Evolutionary conservation across 2,888 invertebrate species (phyloP).

Genomic region (Oeneis ivallda): DNA sequence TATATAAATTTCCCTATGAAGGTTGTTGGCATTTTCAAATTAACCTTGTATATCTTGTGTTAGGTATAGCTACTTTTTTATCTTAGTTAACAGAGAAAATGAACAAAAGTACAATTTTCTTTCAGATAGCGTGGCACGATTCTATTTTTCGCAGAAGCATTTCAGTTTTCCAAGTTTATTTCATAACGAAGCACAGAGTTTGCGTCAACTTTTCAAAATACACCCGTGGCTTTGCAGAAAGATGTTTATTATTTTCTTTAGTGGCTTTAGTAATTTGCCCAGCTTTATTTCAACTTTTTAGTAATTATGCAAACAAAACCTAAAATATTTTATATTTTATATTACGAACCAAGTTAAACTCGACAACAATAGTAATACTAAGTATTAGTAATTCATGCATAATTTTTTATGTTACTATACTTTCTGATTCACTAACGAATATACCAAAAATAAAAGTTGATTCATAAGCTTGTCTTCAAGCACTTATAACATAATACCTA

Average conservation of each 20-base stretch:
- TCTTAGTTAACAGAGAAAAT: neutral
- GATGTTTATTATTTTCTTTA: conserved; percentile 19
- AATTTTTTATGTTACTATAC: no score
- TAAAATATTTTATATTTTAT: neutral
- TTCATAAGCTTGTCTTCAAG: no score
- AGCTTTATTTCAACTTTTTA: conserved; percentile 21
- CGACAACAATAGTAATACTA: no score
- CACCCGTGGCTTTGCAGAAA: conserved; percentile 8
- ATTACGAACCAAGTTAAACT: neutral
- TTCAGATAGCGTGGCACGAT: neutral
- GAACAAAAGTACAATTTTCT: conserved; percentile 5
- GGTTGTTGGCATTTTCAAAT: no score
- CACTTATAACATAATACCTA: no score
- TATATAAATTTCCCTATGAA: no score
- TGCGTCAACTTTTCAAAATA: conserved; percentile 26
- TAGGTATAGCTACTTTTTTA: no score
- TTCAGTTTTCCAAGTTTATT: conserved; percentile 22
- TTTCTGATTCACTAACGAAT: no score
- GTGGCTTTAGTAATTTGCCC: conserved; percentile 22
- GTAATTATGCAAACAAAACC: neutral
- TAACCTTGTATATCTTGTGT: no score
- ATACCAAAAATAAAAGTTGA: no score
- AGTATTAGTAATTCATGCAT: no score
- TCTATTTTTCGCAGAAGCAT: conserved; percentile 12
- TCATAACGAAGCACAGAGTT: conserved; percentile 26